Base-by-base conservation (phyloP, 2,797 vertebrate genomes). In the Catharus ustulatus region DNA sequence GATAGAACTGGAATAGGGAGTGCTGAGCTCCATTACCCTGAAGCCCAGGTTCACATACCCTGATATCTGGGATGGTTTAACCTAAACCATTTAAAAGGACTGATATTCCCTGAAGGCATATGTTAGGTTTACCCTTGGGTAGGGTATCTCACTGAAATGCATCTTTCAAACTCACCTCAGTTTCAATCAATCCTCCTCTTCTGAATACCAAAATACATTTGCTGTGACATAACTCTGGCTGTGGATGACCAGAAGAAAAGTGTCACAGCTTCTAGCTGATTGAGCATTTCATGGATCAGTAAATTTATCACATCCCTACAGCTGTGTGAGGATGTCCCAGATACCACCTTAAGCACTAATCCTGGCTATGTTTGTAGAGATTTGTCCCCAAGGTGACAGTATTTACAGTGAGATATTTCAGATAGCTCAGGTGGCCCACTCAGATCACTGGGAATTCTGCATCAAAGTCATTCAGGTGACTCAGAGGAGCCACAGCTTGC, bases 151-250 rank as follows among this genome's bases (percentile, higher is more conserved):
- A 61, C 12, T 10, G 11, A 52, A 82, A 87, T 17, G 1, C 17
- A 49, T 46, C 42, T 83, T 68, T 94, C 85, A 93, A 84, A 89
- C 83, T 10, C 84, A 98, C 98, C 97, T 98, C 42, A 93, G 29
- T 67, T 98, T 98, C 72, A 98, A 95, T 57, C 68, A 78, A 40
- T 98, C 96, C 58, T 99, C 98, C 36, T 98, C 98, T 67, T 98
- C 96, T 97, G 96, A 29, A 95, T 97, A 77, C 96, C 96, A 96
- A 97, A 98, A 40, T 40, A 13, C 40, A 40, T 40, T 40, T 40
- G 98, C 97, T 72, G 98, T 97, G 94, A 98, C 96, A 34, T 98
- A 95, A 76, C 98, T 98, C 20, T 49, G 96, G 82, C 98, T 99
- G 88, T 96, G 89, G 85, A 99, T 98, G 75, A 97, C 32, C 15